A percentile compares a stretch with the other conserved stretches of the same genome.
These are phyloP conservation scores for Caenorhabditis panamensis DNA, from an alignment of 2,888 invertebrate species.

Conservation along the genomic window DNA sequence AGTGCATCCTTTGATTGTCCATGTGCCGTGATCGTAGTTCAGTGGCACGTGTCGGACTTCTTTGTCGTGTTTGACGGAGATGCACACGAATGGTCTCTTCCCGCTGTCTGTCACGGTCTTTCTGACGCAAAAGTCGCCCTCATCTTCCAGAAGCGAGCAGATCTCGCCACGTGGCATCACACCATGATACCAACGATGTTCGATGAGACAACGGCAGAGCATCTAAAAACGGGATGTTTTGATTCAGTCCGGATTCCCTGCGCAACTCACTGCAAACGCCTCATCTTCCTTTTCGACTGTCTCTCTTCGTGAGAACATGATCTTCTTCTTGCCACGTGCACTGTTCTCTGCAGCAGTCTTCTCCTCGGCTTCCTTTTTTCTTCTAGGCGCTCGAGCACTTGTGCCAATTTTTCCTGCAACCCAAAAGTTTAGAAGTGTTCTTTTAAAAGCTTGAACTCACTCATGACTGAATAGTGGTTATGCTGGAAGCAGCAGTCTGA, in stretches of 20 bases:
- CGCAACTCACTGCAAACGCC: conserved; percentile 12
- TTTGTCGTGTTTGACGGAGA: conserved; percentile 37
- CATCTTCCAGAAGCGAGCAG: conserved; percentile 43
- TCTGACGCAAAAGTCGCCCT: conserved; percentile 52
- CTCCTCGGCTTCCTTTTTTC: background rate
- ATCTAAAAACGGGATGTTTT: conserved; percentile 22
- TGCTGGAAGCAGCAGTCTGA: too few species aligned
- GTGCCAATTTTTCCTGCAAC: background rate
- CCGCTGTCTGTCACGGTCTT: conserved; percentile 48
- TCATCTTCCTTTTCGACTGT: conserved; percentile 15
- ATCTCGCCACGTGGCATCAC: conserved; percentile 71
- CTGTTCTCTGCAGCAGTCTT: background rate
- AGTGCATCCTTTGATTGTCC: conserved; percentile 30
- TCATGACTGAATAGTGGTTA: too few species aligned
- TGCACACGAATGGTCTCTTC: conserved; percentile 44
- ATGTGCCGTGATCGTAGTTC: conserved; percentile 33
- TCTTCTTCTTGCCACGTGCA: conserved; percentile 19
- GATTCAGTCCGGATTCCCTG: too few species aligned
- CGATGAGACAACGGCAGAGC: conserved; percentile 42
- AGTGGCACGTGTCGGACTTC: conserved; percentile 52
- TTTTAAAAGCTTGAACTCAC: too few species aligned
- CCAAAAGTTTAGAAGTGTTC: too few species aligned
- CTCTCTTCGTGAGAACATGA: conserved; percentile 16
- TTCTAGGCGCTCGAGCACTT: background rate
- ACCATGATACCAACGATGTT: conserved; percentile 68